Base-by-base conservation (phyloP, 2,797 vertebrate species). In the Sebastes itinus region DNA sequence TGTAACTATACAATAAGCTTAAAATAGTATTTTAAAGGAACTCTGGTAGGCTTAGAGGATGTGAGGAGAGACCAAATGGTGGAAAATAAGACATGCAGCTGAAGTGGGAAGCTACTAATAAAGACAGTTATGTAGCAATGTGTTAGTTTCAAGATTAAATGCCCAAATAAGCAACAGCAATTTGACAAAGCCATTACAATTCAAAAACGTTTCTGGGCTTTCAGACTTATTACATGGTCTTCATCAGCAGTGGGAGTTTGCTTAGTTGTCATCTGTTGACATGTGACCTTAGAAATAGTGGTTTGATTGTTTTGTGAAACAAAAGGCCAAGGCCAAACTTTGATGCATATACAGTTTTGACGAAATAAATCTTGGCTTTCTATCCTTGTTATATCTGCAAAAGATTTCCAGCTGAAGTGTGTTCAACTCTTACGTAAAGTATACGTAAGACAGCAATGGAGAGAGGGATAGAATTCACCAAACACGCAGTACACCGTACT, bases 1-100 rank as follows among this genome's bases (percentile, higher is more conserved):
- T 42, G 6, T 18, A 38, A 20, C 18, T 35, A 28, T 42, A 62
- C 30, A 59, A 49, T 62, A 30, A 22, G 1, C 18, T 56, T 49
- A 72, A 83, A 82, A 79, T 74, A 81, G 6, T 11, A 20, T n/a
- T 32, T 72, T 10, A 9, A 60, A 56, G 4, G 25, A 64, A 3
- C 25, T 71, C 46, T 62, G 25, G 46, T 59, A 49, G 10, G 4
- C 14, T 73, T 16, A 59, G 22, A 32, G 11, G 11, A 71, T 11
- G 46, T 78, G 28, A 71, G 20, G n/a, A 32, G 6, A 56, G n/a
- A 28, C 2, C 18, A 58, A 46, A n/a, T 10, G 18, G 7, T 61
- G 18, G 28, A 22, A 75, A 77, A 55, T 12, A 38, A 56, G 18
- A 28, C 25, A 2, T 54, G 9, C 22, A 66, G 2, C 32, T 46